A percentile compares a stretch with the other conserved stretches of the same genome.
Evolutionary conservation across 2,888 invertebrate genomes (phyloP).

Genomic region (Microdon myrmicae): DNA sequence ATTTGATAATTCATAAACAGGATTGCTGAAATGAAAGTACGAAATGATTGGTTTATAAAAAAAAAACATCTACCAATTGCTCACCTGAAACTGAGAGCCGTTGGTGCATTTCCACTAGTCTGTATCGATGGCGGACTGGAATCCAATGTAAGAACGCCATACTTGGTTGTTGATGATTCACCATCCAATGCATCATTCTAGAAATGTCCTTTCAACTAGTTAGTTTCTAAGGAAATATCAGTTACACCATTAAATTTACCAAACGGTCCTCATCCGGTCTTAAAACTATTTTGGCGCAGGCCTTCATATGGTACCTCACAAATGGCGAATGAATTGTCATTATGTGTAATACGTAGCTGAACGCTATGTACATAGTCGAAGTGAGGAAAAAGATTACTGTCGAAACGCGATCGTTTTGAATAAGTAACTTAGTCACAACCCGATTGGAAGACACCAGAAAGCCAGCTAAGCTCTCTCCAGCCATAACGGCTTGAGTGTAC

Average conservation of each 20-base stretch:
- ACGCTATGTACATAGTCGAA: slow-evolving; percentile 79
- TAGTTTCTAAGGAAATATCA: background rate
- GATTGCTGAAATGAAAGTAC: slow-evolving; percentile 72
- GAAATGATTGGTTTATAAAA: background rate
- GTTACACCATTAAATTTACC: slow-evolving; percentile 41
- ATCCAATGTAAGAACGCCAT: slow-evolving; percentile 81
- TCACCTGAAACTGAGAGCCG: slow-evolving; percentile 73
- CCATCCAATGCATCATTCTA: slow-evolving; percentile 74
- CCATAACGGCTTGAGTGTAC: slow-evolving; percentile 95
- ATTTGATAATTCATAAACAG: slow-evolving; percentile 82
- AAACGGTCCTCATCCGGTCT: slow-evolving; percentile 83
- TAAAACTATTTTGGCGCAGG: slow-evolving; percentile 80
- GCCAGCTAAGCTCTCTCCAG: slow-evolving; percentile 89
- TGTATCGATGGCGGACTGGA: slow-evolving; percentile 71
- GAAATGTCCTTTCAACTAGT: slow-evolving; percentile 13
- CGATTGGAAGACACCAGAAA: slow-evolving; percentile 87
- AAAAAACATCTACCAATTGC: background rate
- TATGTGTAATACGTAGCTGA: slow-evolving; percentile 83
- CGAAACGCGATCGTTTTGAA: slow-evolving; percentile 81
- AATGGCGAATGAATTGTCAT: slow-evolving; percentile 82
- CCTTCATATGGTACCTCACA: slow-evolving; percentile 83
- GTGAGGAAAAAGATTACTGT: slow-evolving; percentile 88
- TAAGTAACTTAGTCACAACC: slow-evolving; percentile 82
- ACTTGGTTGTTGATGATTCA: slow-evolving; percentile 71
- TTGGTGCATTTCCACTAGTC: slow-evolving; percentile 65